Evolutionary conservation across 2,888 invertebrate genomes (phyloP), one percentile per base, ranked within the genome.

Genomic region (Netelia fuscicornis): DNA sequence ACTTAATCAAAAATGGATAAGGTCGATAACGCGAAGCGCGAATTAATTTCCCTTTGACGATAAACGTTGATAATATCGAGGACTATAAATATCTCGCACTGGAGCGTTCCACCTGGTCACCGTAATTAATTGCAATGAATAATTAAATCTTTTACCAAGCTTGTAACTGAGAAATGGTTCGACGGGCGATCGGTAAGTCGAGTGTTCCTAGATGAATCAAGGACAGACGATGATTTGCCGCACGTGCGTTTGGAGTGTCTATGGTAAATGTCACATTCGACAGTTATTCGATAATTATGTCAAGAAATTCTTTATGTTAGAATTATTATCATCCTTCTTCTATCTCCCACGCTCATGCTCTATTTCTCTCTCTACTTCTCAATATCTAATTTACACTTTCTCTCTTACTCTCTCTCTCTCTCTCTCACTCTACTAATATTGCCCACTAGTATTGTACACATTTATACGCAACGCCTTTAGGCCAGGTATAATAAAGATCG

Each of bases 121-220:
- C 8, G 30, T 58, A 71, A 76, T 65, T 56, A 83, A 75, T 76
- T 70, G 17, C 56, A 30, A 68, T 54, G 58, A 79, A 74, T 74
- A 54, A 83, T 71, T 75, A 58, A 80, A 52, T 37, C 10, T 48
- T 23, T n/a, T 64, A 62, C 25, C 54, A 10, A 5, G 23, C 13
- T 17, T 37, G 25, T 48, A 30, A 3, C 30, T 30, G 30, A 30
- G 30, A 30, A 30, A 30, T 30, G 30, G 5, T 30, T 5, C 30
- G 6, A 30, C 3, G 30, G 30, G 30, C 6, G 2, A 5, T 30
- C 30, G 30, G 0, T 30, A 0, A 3, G 0, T 30, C 1, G 2
- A 30, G 30, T 3, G 30, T 30, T 30, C 17, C 30, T 30, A 30
- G 60, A 62, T 48, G 70, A 70, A 60, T 37, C 48, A 48, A 78